Conservation (phyloP, 2,888 invertebrate genomes). For the Cantharis flavilabris region DNA sequence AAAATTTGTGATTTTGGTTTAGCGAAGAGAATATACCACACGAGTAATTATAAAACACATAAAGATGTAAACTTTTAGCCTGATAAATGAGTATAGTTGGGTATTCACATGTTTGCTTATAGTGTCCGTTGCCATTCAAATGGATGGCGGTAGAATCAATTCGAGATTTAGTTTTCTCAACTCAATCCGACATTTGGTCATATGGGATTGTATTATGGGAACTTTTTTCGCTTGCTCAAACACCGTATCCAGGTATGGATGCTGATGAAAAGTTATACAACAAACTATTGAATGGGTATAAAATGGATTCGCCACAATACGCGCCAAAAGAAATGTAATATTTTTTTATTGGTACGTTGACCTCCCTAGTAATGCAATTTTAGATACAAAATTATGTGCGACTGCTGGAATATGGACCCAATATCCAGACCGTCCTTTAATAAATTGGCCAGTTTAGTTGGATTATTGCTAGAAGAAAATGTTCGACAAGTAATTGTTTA, state of each 20-base stretch:
- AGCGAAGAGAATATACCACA: conserved; percentile 86
- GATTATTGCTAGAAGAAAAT: background rate
- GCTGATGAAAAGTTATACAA: background rate
- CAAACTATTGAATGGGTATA: background rate
- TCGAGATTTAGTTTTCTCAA: conserved; percentile 87
- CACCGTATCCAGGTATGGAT: conserved; percentile 44
- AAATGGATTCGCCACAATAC: background rate
- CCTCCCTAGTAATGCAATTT: background rate
- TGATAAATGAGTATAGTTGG: no score
- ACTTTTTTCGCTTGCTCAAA: conserved; percentile 81
- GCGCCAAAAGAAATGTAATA: background rate
- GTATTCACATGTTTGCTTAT: background rate
- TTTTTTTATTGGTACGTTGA: background rate
- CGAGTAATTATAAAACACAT: conserved; percentile 85
- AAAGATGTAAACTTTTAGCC: conserved; percentile 67
- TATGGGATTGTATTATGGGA: conserved; percentile 92
- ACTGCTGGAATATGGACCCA: background rate
- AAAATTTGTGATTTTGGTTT: conserved; percentile 97
- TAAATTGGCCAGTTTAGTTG: background rate
- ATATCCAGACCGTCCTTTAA: background rate
- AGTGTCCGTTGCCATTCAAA: conserved; percentile 86
- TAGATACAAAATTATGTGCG: conserved; percentile 54
- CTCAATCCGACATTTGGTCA: conserved; percentile 95
- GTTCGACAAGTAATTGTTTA: background rate
- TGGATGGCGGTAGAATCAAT: conserved; percentile 97